Evolutionary conservation across 1,140 invertebrate species (phyloP), one percentile per base, ranked within the genome.

Genomic region (Phortica variegata): DNA sequence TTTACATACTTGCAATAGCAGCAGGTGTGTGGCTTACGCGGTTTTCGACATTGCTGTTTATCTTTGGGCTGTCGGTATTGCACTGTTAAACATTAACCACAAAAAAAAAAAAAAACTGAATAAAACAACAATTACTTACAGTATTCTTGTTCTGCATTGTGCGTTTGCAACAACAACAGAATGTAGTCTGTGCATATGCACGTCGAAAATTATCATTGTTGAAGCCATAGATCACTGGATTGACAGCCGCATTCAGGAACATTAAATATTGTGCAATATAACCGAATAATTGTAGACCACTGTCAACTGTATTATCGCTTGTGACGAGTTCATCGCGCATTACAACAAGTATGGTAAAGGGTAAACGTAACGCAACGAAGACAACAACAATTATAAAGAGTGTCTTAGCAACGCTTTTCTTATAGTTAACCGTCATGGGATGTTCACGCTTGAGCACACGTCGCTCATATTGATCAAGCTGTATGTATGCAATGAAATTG

Each of bases 151-250:
- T n/a, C n/a, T n/a, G n/a, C n/a, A n/a, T n/a, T n/a, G n/a, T n/a
- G n/a, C n/a, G n/a, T n/a, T n/a, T n/a, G n/a, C n/a, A n/a, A n/a
- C n/a, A n/a, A n/a, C n/a, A n/a, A n/a, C n/a, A n/a, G 20, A 50
- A 66, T 0, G 56, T 31, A 8, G 69, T 65, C 43, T 75, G 60
- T 16, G 58, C 43, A n/a, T 76, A 84, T 34, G 85, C 85, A 47
- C 79, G 80, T 13, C 81, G 65, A 54, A 88, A 84, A 56, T 83
- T 83, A 20, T 83, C 79, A 56, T 88, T 89, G 8, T 82, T 87
- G 23, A 85, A 83, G 10, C 85, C 87, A 50, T 88, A 89, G 32
- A 89, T 84, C 2, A 89, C 68, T 0, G 88, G 88, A 73, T 89
- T 89, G 36, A 89, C 76, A 6, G 86, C 85, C 16, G 85, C 83